Evolutionary conservation across 1,140 invertebrate species (phyloP).

Genomic region (Scaptodrosophila lebanonensis): DNA sequence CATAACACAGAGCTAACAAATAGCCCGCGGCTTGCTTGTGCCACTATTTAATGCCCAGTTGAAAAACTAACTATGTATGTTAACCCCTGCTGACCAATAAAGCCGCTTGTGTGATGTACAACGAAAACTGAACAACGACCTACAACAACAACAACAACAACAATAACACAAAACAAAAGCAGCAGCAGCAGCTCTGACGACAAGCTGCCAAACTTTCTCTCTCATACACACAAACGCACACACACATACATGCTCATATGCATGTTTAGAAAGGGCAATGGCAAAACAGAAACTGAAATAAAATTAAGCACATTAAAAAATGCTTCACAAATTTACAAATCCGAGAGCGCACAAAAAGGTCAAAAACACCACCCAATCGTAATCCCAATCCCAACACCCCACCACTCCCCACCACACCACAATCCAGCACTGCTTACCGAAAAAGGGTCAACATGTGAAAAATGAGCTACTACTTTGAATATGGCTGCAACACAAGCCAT

Average conservation of each 20-base stretch:
- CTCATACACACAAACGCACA: too few relatives aligned
- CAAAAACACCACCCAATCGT: too few relatives aligned
- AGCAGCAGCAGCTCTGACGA: neutral
- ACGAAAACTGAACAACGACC: slow-evolving; percentile 59
- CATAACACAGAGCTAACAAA: slow-evolving; percentile 60
- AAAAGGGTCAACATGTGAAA: slow-evolving; percentile 61
- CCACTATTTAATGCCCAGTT: slow-evolving; percentile 57
- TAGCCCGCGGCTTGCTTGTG: slow-evolving; percentile 50
- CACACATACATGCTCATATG: too few relatives aligned
- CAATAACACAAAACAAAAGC: slow-evolving; percentile 11
- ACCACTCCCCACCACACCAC: too few relatives aligned
- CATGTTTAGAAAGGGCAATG: neutral
- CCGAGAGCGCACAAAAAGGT: slow-evolving; percentile 36
- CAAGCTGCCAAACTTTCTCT: too few relatives aligned
- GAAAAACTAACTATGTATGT: slow-evolving; percentile 62
- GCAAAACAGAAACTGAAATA: slow-evolving; percentile 38
- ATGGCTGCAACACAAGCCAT: slow-evolving; percentile 3
- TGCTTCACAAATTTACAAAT: slow-evolving; percentile 74
- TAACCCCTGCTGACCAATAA: slow-evolving; percentile 74
- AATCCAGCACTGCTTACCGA: too few relatives aligned
- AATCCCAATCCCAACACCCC: too few relatives aligned
- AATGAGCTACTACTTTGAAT: slow-evolving; percentile 50
- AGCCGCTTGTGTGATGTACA: slow-evolving; percentile 70
- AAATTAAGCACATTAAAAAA: slow-evolving; percentile 74
- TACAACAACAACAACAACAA: slow-evolving; percentile 45